These are phyloP conservation scores for Psophia crepitans DNA, from an alignment of 2,113 vertebrate genomes.

Conservation along the genomic window DNA sequence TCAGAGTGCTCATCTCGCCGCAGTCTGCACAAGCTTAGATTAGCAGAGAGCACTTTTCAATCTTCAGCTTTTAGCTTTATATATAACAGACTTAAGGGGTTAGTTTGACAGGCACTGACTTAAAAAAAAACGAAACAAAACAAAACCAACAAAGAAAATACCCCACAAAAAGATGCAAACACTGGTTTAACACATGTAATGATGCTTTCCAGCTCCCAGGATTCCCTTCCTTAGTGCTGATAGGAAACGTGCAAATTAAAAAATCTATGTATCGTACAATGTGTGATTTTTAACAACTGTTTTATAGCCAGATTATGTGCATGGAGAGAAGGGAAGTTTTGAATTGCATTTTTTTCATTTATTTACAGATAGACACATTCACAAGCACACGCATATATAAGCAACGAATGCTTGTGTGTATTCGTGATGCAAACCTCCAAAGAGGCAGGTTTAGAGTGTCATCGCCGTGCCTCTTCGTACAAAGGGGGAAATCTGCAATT, in stretches of 20 bases:
- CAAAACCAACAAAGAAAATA: neutral
- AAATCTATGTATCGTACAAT: neutral
- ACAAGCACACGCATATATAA: fast-evolving
- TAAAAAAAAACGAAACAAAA: neutral
- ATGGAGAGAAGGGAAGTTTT: neutral
- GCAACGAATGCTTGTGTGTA: neutral
- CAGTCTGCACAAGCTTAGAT: neutral
- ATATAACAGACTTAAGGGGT: neutral
- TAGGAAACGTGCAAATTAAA: neutral
- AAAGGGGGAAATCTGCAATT: neutral
- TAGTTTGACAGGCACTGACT: neutral
- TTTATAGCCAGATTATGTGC: neutral
- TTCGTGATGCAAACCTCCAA: neutral
- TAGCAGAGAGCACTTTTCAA: neutral
- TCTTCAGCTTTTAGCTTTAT: neutral
- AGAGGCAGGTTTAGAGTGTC: neutral
- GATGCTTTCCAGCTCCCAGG: neutral
- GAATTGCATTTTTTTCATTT: neutral
- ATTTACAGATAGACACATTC: neutral
- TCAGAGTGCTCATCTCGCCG: neutral
- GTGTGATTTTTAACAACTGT: neutral
- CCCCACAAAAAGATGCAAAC: neutral
- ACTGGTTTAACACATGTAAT: neutral
- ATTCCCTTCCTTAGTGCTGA: neutral
- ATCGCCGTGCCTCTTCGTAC: neutral